Evolutionary conservation across 2,113 vertebrate genomes (phyloP).

Genomic region (Salminus brasiliensis): DNA sequence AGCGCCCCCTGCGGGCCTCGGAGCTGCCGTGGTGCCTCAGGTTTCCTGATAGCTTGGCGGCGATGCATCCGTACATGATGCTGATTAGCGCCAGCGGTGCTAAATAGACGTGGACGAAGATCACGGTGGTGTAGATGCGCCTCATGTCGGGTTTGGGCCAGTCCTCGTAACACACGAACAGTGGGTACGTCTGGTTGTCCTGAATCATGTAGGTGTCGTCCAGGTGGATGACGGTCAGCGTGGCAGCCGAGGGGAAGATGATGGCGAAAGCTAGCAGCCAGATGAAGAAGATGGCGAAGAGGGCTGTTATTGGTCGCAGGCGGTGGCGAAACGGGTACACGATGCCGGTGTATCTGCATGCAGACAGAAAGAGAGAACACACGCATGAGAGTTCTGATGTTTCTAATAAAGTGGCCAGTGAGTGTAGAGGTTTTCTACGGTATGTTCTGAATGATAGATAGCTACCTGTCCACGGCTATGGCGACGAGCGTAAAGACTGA

Average conservation of each 20-base stretch:
- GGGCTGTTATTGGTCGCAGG: conserved; percentile 47
- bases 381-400: not conserved
- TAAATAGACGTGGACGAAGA: conserved; percentile 62
- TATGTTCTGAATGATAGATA: too few relatives aligned
- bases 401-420: not conserved
- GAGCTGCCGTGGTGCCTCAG: conserved; percentile 41
- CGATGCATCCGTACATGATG: conserved; percentile 60
- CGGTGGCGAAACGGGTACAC: conserved; percentile 61
- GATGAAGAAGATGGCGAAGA: conserved; percentile 58
- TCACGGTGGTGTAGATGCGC: conserved; percentile 58
- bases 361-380: not conserved
- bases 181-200: conserved; percentile 55
- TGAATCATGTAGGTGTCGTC: conserved; percentile 52
- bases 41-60: conserved; percentile 52
- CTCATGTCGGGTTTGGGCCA: conserved; percentile 56
- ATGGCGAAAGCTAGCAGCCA: conserved; percentile 62
- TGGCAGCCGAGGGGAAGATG: conserved; percentile 59
- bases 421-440: not conserved
- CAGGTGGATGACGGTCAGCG: conserved; percentile 53
- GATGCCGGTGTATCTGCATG: conserved; percentile 57
- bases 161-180: conserved; percentile 58
- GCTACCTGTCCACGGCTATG: conserved; percentile 83
- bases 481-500: conserved; percentile 68
- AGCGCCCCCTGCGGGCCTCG: conserved; percentile 20
- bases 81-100: conserved; percentile 57